Evolutionary conservation across 1,140 invertebrate species (phyloP), one percentile per base, ranked within the genome.

Genomic region (Drosophila fuyamai): DNA sequence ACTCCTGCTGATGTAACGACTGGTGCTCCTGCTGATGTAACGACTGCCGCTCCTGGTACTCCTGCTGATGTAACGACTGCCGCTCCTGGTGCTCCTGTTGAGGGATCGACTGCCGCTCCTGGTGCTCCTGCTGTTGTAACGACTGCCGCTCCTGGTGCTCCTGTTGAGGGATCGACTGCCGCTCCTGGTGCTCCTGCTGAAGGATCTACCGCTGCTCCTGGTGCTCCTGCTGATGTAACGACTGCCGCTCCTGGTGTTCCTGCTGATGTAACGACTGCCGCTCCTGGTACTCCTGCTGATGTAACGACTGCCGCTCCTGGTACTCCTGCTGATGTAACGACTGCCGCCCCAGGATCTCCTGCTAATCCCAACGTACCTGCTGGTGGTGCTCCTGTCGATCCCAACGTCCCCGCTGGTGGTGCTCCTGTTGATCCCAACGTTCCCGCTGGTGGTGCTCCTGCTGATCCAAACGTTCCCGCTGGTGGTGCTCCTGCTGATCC

Each of bases 241-340:
- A 56, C 75, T 0, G 73, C 51, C 0, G 58, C 62, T 12, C 61
- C 79, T 51, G 65, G 50, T 0, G n/a, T 32, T 1, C 61, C 76
- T n/a, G 47, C 40, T 0, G 53, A 55, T 5, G 65, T 18, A 29
- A 4, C 61, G 1, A 60, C 61, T 0, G 18, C 57, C 1, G 72
- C 53, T 46, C 74, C 70, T 32, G 61, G 54, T 0, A n/a, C 43
- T 1, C 73, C 76, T 12, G 55, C n/a, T 0, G 43, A 67, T 0
- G 23, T 7, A 1, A 6, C 56, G 0, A 18, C 68, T 18, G 43
- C 56, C 10, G 54, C 51, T 48, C 70, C 70, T 1, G 62, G 62
- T 0, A 43, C 41, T 16, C 58, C 65, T 0, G 66, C 55, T 2
- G 73, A 43, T 0, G 53, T 10, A 0, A 38, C 65, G 0, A 46